A percentile compares a stretch with the other conserved stretches of the same genome.
Conservation (phyloP, 2,888 invertebrate species). For the Trypoxylon attenuatum region DNA sequence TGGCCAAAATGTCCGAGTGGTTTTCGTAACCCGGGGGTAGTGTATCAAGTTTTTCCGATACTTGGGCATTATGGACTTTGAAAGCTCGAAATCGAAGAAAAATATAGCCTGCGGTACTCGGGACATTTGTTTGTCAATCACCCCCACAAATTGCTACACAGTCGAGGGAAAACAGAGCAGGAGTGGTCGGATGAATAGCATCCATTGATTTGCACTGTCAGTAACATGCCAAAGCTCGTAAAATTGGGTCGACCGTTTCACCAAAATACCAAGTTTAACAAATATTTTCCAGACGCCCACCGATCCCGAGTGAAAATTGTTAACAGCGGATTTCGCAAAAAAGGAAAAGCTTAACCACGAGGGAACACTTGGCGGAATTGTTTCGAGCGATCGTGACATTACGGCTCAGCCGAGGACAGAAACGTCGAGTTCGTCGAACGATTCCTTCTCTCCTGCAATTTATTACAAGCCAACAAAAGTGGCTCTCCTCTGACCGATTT, state of each 20-base stretch:
- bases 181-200: too few species aligned
- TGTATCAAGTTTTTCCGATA: too few species aligned
- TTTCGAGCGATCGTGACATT: constrained; percentile 19
- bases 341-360: too few species aligned
- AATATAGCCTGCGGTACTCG: constrained; percentile 18
- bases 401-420: constrained; percentile 23
- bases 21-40: constrained; percentile 29
- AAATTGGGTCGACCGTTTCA: background rate
- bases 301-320: background rate
- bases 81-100: too few species aligned
- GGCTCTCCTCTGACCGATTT: constrained; percentile 31
- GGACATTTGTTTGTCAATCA: too few species aligned
- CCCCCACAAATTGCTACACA: background rate
- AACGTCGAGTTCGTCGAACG: constrained; percentile 35
- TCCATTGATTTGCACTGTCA: background rate
- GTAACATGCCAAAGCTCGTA: background rate
- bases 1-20: constrained; percentile 40
- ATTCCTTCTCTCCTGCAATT: constrained; percentile 54
- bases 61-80: too few species aligned
- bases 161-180: too few species aligned
- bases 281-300: too few species aligned
- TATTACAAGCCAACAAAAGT: constrained; percentile 52
- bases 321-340: background rate
- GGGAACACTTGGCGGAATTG: too few species aligned
- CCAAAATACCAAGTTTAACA: too few species aligned